Percentiles rank a stretch among this genome's conserved stretches.
Evolutionary conservation across 1,140 invertebrate species (phyloP).

Genomic region (Ephestia elutella): DNA sequence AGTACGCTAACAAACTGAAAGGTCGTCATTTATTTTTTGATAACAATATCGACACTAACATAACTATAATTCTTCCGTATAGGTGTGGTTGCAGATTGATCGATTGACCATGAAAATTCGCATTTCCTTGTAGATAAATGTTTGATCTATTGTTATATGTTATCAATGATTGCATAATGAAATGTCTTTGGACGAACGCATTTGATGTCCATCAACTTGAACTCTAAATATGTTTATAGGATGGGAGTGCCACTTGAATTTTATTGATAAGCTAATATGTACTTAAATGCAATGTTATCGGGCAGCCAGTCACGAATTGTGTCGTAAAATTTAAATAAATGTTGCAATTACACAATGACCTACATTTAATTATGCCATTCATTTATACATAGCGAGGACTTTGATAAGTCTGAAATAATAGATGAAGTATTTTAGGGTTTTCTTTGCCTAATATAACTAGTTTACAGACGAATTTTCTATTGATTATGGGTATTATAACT

Average conservation of each 20-base stretch:
- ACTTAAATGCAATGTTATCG: background rate
- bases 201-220: conserved; percentile 1
- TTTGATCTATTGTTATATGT: background rate
- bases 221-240: background rate
- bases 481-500: too few species aligned
- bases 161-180: background rate
- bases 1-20: background rate
- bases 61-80: background rate
- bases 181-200: background rate
- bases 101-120: conserved; percentile 3
- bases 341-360: too few species aligned
- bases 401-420: too few species aligned
- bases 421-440: too few species aligned
- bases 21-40: background rate
- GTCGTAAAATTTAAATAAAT: too few species aligned
- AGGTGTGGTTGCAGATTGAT: background rate
- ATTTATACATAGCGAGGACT: too few species aligned
- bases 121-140: conserved; percentile 6
- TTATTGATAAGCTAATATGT: conserved; percentile 2
- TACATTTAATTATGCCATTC: too few species aligned
- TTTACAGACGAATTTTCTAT: too few species aligned
- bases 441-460: too few species aligned
- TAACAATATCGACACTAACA: background rate
- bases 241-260: background rate
- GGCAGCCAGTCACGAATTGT: too few species aligned